Base-by-base conservation (phyloP, 2,888 invertebrate genomes). In the Spatulosminthurus flaviceps region DNA sequence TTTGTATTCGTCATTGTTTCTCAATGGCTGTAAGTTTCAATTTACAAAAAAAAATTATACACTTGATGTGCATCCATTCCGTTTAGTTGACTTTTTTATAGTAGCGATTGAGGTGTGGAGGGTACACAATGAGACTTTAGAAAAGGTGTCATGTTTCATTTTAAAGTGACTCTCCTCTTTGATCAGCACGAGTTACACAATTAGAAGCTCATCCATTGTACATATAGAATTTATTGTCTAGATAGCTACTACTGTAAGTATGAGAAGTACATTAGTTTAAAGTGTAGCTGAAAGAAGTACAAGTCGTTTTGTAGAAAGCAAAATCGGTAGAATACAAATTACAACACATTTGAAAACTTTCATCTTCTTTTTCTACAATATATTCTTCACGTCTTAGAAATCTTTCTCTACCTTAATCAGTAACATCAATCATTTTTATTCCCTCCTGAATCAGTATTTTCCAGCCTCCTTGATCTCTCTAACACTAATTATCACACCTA, bases 61-160 rank as follows among this genome's bases (percentile, higher is more conserved):
- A n/a, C n/a, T n/a, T n/a, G n/a, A n/a, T n/a, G n/a, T n/a, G n/a
- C n/a, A n/a, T n/a, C n/a, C n/a, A n/a, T n/a, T n/a, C n/a, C n/a
- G n/a, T n/a, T n/a, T n/a, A n/a, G n/a, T n/a, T n/a, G n/a, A n/a
- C n/a, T n/a, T n/a, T n/a, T n/a, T n/a, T n/a, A n/a, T n/a, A n/a
- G n/a, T n/a, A n/a, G n/a, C n/a, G n/a, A n/a, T 69, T 29, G 21
- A 69, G 24, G 29, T n/a, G 24, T 26, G 69, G 28, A 21, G 60
- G 9, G 24, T 22, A 51, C 16, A n/a, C 51, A 11, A 51, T 16
- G 51, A 51, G n/a, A 19, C 1, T 51, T 13, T 13, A 51, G 9
- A 22, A 64, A 64, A 64, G 24, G 64, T 64, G 64, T 24, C 64
- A 64, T 64, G 64, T 64, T 64, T 64, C 64, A 64, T 24, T 64